Percentiles rank a stretch among this genome's conserved stretches.
Evolutionary conservation across 2,888 invertebrate genomes (phyloP).

Genomic region (Callyntrura guangdongensis): DNA sequence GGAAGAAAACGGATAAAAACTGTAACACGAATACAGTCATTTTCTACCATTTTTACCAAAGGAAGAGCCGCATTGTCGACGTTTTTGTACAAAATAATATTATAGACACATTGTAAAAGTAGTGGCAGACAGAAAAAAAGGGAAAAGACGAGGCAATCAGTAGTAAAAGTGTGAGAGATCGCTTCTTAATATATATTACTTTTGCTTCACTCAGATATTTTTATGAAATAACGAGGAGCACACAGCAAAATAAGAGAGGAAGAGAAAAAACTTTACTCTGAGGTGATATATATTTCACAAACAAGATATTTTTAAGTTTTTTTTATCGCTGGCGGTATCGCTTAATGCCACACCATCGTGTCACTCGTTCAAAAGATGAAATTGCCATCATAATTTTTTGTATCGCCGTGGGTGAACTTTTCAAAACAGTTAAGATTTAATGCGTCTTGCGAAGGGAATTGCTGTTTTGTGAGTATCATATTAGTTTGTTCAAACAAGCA

Average conservation of each 20-base stretch:
- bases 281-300: not conserved
- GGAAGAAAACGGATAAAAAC: not conserved
- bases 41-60: slow-evolving; percentile 5
- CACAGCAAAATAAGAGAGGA: slow-evolving; percentile 2
- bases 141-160: slow-evolving; percentile 54
- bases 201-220: slow-evolving; percentile 36
- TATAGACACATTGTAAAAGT: slow-evolving; percentile 49
- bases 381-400: slow-evolving; percentile 23
- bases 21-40: not conserved
- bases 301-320: no score
- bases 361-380: not conserved
- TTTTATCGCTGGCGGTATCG: slow-evolving; percentile 45
- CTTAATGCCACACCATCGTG: not conserved
- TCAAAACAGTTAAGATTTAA: slow-evolving; percentile 48
- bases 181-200: slow-evolving; percentile 66
- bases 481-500: slow-evolving; percentile 18
- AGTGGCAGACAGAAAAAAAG: slow-evolving; percentile 22
- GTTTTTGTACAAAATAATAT: slow-evolving; percentile 31
- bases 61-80: not conserved
- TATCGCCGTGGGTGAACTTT: slow-evolving; percentile 43
- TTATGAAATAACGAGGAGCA: slow-evolving; percentile 46
- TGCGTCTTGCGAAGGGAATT: not conserved
- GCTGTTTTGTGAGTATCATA: slow-evolving; percentile 48
- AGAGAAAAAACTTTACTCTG: not conserved
- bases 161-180: slow-evolving; percentile 68